Percentiles rank a stretch among this genome's conserved stretches.
These are phyloP conservation scores for Polydrusus cervinus DNA, from an alignment of 2,888 invertebrate genomes.

Conservation along the genomic window DNA sequence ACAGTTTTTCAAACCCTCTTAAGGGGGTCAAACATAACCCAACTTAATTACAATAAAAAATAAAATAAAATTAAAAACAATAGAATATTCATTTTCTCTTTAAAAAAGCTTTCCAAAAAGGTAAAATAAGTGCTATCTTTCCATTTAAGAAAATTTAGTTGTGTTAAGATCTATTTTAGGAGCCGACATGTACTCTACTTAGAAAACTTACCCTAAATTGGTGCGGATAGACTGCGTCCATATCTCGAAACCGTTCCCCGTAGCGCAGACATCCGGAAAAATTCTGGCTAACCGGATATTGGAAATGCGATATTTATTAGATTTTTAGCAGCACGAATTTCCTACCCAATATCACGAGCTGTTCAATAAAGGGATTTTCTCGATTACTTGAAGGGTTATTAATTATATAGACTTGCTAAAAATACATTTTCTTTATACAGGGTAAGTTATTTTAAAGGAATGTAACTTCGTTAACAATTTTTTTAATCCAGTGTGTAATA, in stretches of 20 bases:
- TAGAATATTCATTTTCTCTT: too few relatives aligned
- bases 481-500: too few relatives aligned
- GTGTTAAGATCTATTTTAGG: not conserved
- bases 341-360: slow-evolving; percentile 55
- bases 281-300: slow-evolving; percentile 66
- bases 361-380: slow-evolving; percentile 52
- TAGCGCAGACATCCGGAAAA: slow-evolving; percentile 62
- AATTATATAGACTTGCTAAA: slow-evolving; percentile 41
- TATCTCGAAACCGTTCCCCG: slow-evolving; percentile 42
- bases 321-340: slow-evolving; percentile 67
- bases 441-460: too few relatives aligned
- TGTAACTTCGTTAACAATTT: too few relatives aligned
- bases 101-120: too few relatives aligned
- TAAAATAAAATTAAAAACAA: too few relatives aligned
- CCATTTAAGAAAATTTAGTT: too few relatives aligned
- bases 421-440: slow-evolving; percentile 13
- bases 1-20: too few relatives aligned
- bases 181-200: not conserved
- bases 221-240: slow-evolving; percentile 32
- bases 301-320: slow-evolving; percentile 69
- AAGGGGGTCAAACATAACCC: too few relatives aligned
- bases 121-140: too few relatives aligned
- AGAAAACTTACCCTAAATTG: slow-evolving; percentile 15
- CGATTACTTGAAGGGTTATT: slow-evolving; percentile 52
- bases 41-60: too few relatives aligned